phyloP scores from a whole-genome alignment of 1,140 invertebrate species.

The Eumaeus atala region DNA sequence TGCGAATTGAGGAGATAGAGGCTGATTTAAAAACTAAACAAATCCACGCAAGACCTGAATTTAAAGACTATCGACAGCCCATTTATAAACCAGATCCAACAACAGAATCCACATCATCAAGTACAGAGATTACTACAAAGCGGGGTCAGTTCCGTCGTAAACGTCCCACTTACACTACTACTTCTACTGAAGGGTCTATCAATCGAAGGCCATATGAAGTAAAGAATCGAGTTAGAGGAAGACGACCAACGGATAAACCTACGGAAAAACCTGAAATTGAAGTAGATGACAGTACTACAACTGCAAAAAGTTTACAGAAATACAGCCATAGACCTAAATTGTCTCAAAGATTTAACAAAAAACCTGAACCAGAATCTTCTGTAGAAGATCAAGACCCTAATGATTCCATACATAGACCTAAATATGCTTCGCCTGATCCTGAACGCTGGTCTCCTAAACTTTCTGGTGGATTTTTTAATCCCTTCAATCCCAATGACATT shows the following conservation, averaged over 20 bases:
- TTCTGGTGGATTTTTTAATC: constrained; percentile 74
- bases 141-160: constrained; percentile 50
- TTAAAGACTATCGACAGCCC: constrained; percentile 55
- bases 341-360: constrained; percentile 60
- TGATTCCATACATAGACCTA: constrained; percentile 65
- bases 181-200: constrained; percentile 46
- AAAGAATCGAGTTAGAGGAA: constrained; percentile 61
- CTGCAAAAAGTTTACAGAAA: constrained; percentile 33
- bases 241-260: constrained; percentile 61
- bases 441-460: constrained; percentile 80
- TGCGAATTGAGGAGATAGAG: constrained; percentile 72
- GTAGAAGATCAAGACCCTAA: constrained; percentile 66
- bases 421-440: constrained; percentile 63
- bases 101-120: constrained; percentile 35
- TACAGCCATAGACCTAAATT: constrained; percentile 50
- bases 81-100: constrained; percentile 61
- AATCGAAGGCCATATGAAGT: constrained; percentile 51
- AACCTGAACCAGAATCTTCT: constrained; percentile 45
- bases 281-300: constrained; percentile 41
- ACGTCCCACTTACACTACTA: constrained; percentile 44
- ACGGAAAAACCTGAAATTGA: constrained; percentile 50
- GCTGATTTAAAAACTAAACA: constrained; percentile 69
- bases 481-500: constrained; percentile 72
- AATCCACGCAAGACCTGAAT: constrained; percentile 50
- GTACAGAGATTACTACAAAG: constrained; percentile 43